Conservation (phyloP, 2,888 invertebrate species). For the Ceriagrion tenellum region DNA sequence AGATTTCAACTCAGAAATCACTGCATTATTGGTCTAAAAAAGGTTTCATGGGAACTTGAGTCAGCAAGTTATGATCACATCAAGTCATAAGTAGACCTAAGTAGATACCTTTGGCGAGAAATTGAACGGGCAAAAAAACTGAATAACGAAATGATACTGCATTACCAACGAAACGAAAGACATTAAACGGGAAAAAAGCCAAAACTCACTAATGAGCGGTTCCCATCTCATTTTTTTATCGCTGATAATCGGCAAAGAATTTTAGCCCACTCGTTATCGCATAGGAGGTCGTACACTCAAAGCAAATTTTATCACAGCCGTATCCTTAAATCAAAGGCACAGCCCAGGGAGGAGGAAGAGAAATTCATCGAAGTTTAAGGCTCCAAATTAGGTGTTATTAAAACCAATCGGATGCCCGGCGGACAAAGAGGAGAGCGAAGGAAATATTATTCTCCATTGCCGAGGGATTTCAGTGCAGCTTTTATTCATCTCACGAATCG, state of each 20-base stretch:
- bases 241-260: not conserved
- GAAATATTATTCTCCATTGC: not conserved
- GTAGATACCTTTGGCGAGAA: not conserved
- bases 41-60: too few species aligned
- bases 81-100: not conserved
- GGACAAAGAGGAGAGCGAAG: not conserved
- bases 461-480: constrained; percentile 6
- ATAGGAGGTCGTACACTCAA: not conserved
- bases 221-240: not conserved
- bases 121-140: not conserved
- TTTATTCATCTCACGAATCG: not conserved
- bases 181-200: not conserved
- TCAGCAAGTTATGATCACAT: not conserved
- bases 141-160: not conserved
- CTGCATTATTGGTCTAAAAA: too few species aligned
- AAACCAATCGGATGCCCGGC: not conserved
- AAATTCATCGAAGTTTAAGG: not conserved
- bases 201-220: not conserved
- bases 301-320: not conserved
- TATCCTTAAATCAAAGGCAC: not conserved
- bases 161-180: not conserved
- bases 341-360: not conserved
- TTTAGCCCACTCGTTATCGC: not conserved
- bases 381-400: not conserved
- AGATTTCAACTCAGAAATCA: too few species aligned